Conservation (phyloP, 2,113 vertebrate genomes). For the Chaenogobius annularis region DNA sequence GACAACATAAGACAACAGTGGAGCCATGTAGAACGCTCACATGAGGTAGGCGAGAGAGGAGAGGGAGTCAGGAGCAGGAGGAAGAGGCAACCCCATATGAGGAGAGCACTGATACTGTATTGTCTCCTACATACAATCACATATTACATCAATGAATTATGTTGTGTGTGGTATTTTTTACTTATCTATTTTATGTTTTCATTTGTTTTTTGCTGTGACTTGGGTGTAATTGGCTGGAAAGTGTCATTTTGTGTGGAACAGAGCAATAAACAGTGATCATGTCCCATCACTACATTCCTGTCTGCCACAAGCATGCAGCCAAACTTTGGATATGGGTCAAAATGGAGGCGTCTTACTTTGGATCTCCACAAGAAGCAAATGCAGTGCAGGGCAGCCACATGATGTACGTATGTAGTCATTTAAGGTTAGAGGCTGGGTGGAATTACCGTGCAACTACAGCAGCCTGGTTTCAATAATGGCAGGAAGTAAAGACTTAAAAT, state of each 20-base stretch:
- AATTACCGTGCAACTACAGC: constrained; percentile 58
- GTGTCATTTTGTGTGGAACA: constrained; percentile 35
- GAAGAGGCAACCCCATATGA: no score
- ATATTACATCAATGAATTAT: no score
- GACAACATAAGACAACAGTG: no score
- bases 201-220: not conserved
- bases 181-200: not conserved
- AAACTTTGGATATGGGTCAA: constrained; percentile 63
- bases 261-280: constrained; percentile 56
- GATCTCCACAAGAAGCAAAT: constrained; percentile 50
- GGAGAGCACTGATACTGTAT: no score
- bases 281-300: constrained; percentile 54
- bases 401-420: constrained; percentile 67
- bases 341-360: constrained; percentile 60
- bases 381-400: constrained; percentile 64
- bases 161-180: not conserved
- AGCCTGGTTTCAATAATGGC: constrained; percentile 67
- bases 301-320: constrained; percentile 61
- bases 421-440: constrained; percentile 54
- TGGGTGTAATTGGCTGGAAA: constrained; percentile 22
- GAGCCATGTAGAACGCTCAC: no score
- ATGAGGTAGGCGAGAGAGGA: no score
- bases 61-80: no score
- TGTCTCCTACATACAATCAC: no score
- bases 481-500: constrained; percentile 56